Conservation (phyloP, 2,797 vertebrate species). For the Tangara arthus region DNA sequence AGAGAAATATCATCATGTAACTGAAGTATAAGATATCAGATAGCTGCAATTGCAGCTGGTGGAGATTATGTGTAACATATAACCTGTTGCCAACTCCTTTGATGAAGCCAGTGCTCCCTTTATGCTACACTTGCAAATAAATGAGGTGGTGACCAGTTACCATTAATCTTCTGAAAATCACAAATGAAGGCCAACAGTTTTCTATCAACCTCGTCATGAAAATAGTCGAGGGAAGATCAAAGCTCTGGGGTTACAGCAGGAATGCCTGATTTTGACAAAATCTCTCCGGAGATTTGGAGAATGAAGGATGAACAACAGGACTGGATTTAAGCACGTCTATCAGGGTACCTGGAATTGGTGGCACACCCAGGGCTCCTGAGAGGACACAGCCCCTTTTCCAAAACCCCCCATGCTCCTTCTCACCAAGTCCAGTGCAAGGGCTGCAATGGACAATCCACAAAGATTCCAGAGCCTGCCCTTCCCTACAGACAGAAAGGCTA, state of each 20-base stretch:
- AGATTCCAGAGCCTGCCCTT: not conserved
- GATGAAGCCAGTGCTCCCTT: slow-evolving; percentile 60
- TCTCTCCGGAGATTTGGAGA: not conserved
- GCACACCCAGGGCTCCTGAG: not conserved
- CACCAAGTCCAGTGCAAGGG: not conserved
- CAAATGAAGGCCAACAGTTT: slow-evolving; percentile 33
- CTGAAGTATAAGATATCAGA: slow-evolving; percentile 46
- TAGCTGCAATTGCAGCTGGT: slow-evolving; percentile 63
- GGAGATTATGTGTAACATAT: slow-evolving; percentile 59
- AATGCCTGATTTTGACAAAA: not conserved
- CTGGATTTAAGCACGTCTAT: not conserved
- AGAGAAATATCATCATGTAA: slow-evolving; percentile 36
- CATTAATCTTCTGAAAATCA: slow-evolving; percentile 60
- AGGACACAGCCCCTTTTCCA: not conserved
- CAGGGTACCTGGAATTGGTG: not conserved
- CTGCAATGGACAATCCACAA: not conserved
- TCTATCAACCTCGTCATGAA: not conserved
- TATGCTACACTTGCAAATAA: slow-evolving; percentile 56
- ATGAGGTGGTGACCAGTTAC: slow-evolving; percentile 65
- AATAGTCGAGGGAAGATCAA: slow-evolving; percentile 20
- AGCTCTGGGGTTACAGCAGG: not conserved
- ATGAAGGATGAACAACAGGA: not conserved
- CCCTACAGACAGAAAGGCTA: not conserved
- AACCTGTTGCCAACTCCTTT: slow-evolving; percentile 60
- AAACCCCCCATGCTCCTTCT: not conserved